Conservation (phyloP, 2,888 invertebrate genomes). For the Drosophila demipolita region DNA sequence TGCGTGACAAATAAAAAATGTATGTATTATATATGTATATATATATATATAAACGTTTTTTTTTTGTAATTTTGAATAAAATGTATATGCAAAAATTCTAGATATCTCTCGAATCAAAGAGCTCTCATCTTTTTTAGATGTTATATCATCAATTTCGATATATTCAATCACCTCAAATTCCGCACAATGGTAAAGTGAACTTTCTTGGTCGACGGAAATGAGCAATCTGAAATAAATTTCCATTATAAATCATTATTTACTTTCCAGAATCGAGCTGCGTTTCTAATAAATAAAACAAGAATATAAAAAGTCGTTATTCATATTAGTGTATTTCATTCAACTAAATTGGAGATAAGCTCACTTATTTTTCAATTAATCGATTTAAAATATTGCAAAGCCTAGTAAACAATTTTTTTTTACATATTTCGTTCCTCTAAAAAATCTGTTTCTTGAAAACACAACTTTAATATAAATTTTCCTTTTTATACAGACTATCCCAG, state of each 20-base stretch:
- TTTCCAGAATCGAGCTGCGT: background rate
- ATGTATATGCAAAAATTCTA: background rate
- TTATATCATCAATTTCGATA: background rate
- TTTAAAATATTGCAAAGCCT: background rate
- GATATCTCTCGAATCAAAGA: background rate
- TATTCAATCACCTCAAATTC: background rate
- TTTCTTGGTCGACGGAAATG: background rate
- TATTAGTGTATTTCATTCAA: background rate
- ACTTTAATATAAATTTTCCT: conserved; percentile 46
- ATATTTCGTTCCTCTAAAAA: background rate
- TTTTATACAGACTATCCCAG: conserved; percentile 75
- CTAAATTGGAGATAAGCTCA: background rate
- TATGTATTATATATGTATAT: too few relatives aligned
- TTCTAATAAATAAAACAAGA: background rate
- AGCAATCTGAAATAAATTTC: background rate
- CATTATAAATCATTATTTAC: background rate
- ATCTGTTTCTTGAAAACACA: background rate
- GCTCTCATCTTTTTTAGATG: background rate
- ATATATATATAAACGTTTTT: background rate
- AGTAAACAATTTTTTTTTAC: background rate
- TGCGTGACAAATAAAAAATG: too few relatives aligned
- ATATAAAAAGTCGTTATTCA: too few relatives aligned
- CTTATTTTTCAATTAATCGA: background rate
- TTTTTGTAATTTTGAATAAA: background rate
- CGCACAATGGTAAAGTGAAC: background rate